Percentiles rank a stretch among this genome's conserved stretches.
Evolutionary conservation across 2,797 vertebrate genomes (phyloP).

Genomic region (Melanogrammus aeglefinus): DNA sequence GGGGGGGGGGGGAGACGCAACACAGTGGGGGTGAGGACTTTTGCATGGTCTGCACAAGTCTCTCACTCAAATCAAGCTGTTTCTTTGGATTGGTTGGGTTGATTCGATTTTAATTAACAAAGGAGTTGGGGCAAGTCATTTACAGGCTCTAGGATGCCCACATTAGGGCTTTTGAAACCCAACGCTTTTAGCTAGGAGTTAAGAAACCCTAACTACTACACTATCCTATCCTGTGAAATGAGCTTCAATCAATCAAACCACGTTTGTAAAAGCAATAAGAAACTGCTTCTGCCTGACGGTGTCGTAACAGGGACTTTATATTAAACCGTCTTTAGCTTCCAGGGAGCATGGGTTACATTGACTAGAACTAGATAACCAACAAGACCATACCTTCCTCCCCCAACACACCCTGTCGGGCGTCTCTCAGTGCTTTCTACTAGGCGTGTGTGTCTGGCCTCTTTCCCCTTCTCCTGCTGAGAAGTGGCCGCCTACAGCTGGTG

Average conservation of each 20-base stretch:
- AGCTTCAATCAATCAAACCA: not conserved
- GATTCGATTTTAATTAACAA: too few relatives aligned
- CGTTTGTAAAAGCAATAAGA: not conserved
- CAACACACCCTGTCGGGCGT: slow-evolving; percentile 14
- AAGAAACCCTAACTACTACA: not conserved
- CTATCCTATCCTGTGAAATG: not conserved
- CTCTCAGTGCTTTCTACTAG: slow-evolving; percentile 20
- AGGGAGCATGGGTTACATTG: not conserved
- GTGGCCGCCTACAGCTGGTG: slow-evolving; percentile 58
- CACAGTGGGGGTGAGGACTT: not conserved
- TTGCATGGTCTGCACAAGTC: not conserved
- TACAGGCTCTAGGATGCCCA: too few relatives aligned
- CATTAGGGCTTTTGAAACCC: not conserved
- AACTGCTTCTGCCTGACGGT: not conserved
- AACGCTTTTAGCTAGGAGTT: not conserved
- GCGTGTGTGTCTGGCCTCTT: slow-evolving; percentile 35
- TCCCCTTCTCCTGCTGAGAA: slow-evolving; percentile 56
- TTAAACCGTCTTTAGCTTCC: not conserved
- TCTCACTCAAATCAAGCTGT: not conserved
- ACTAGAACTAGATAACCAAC: not conserved
- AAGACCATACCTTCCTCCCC: not conserved
- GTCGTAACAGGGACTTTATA: not conserved
- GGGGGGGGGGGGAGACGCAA: not conserved
- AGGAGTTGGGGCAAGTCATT: too few relatives aligned
- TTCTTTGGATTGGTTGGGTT: too few relatives aligned